These are phyloP conservation scores for Megathymus violae DNA, from an alignment of 1,140 invertebrate species.

Conservation along the genomic window DNA sequence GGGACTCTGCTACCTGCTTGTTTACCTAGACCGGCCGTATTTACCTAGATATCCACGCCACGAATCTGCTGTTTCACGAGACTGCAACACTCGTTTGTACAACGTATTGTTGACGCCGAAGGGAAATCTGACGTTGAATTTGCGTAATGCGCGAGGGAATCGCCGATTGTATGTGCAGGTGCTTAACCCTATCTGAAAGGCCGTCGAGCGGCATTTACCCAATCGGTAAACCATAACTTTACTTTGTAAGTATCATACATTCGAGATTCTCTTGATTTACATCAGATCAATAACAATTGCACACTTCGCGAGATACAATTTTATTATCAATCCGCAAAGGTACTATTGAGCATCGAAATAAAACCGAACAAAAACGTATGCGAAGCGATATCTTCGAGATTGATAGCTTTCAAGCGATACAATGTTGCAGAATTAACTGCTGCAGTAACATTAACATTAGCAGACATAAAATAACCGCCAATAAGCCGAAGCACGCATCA, in stretches of 20 bases:
- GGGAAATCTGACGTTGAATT: conserved; percentile 66
- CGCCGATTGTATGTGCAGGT: conserved; percentile 51
- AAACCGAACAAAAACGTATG: conserved; percentile 42
- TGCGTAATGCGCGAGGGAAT: conserved; percentile 58
- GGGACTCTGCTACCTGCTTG: conserved; percentile 64
- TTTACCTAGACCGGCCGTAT: conserved; percentile 68
- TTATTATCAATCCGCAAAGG: conserved; percentile 44
- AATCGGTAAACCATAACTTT: conserved; percentile 2
- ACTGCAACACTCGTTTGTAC: conserved; percentile 72
- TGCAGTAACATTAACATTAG: conserved; percentile 73
- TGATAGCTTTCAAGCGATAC: conserved; percentile 44
- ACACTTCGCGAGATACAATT: conserved; percentile 37
- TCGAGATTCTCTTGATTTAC: conserved; percentile 18
- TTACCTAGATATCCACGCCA: conserved; percentile 73
- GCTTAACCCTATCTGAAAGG: conserved; percentile 52
- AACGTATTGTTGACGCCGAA: conserved; percentile 66
- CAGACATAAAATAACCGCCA: conserved; percentile 79
- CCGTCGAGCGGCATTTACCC: conserved; percentile 28
- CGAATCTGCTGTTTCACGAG: conserved; percentile 60
- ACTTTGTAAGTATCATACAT: conserved; percentile 23
- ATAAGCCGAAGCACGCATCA: conserved; percentile 78
- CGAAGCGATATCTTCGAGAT: conserved; percentile 26
- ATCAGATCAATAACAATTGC: conserved; percentile 30
- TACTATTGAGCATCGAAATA: conserved; percentile 42
- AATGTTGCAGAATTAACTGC: conserved; percentile 72